phyloP scores from a whole-genome alignment of 2,888 invertebrate genomes.

The Lacanobia wlatinum region DNA sequence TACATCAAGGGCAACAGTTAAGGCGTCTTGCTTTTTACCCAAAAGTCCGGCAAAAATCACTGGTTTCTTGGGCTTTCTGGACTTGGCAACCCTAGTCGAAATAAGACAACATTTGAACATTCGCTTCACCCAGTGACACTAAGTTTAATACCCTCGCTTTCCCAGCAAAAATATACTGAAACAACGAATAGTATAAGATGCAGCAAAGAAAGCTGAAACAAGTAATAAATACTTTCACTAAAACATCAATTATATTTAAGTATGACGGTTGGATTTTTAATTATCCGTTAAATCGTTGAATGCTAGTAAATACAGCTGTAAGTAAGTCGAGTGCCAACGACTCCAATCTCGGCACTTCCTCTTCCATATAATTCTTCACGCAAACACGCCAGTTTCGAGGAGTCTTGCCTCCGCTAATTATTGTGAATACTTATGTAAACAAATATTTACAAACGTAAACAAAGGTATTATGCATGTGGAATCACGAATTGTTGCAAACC shows the following conservation, averaged over 20 bases:
- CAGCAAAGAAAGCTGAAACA: slow-evolving; percentile 15
- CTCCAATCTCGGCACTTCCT: slow-evolving; percentile 58
- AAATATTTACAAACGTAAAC: slow-evolving; percentile 20
- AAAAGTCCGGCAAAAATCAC: neutral
- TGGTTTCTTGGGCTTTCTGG: neutral
- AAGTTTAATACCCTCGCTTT: slow-evolving; percentile 2
- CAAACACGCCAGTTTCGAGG: slow-evolving; percentile 53
- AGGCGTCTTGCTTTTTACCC: neutral
- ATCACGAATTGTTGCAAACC: neutral
- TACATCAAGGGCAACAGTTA: neutral
- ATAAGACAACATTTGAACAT: slow-evolving; percentile 11
- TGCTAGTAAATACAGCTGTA: slow-evolving; percentile 53
- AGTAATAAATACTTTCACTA: slow-evolving; percentile 45
- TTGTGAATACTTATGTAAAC: slow-evolving; percentile 31
- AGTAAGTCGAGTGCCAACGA: slow-evolving; percentile 48
- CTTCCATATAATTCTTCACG: slow-evolving; percentile 62
- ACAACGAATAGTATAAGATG: slow-evolving; percentile 10
- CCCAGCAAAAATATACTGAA: neutral
- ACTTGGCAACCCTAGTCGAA: neutral
- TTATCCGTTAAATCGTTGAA: slow-evolving; percentile 47
- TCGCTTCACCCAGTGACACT: slow-evolving; percentile 7
- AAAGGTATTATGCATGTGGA: slow-evolving; percentile 10
- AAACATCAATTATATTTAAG: slow-evolving; percentile 29
- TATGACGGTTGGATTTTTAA: slow-evolving; percentile 48
- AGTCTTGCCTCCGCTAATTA: slow-evolving; percentile 11